Conservation (phyloP, 2,113 vertebrate species). For the Archilochus colubris region DNA sequence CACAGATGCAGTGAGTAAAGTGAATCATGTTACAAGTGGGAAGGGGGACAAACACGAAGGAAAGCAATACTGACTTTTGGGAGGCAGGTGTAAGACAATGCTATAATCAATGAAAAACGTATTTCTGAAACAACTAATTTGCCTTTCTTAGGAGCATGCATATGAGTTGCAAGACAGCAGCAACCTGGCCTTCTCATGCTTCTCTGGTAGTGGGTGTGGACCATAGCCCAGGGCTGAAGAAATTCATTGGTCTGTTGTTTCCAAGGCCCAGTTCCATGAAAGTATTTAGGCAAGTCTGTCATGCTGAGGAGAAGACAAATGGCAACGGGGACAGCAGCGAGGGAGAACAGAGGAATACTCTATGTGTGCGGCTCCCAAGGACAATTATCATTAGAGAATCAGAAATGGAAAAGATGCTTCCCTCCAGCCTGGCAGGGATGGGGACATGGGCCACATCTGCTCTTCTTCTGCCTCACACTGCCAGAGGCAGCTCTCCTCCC, state of each 20-base stretch:
- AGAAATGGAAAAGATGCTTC: neutral
- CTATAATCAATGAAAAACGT: neutral
- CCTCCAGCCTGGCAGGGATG: neutral
- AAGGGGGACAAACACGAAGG: neutral
- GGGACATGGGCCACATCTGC: neutral
- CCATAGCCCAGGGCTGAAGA: neutral
- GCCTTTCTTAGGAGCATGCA: rapidly evolving
- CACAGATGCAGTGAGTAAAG: neutral
- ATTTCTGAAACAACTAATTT: neutral
- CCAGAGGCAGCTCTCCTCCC: neutral
- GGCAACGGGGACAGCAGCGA: neutral
- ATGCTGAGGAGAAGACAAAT: neutral
- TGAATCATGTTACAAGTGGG: neutral
- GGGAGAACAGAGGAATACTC: neutral
- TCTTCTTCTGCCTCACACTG: neutral
- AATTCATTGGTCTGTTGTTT: neutral
- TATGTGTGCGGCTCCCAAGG: neutral
- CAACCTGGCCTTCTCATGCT: neutral
- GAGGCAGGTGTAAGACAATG: neutral
- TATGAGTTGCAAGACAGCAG: neutral
- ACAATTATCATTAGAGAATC: neutral
- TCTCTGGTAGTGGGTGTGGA: neutral
- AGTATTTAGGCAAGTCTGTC: neutral
- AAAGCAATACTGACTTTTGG: neutral
- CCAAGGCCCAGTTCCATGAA: neutral